Base-by-base conservation (phyloP, 2,113 vertebrate species). In the Brienomyrus brachyistius region DNA sequence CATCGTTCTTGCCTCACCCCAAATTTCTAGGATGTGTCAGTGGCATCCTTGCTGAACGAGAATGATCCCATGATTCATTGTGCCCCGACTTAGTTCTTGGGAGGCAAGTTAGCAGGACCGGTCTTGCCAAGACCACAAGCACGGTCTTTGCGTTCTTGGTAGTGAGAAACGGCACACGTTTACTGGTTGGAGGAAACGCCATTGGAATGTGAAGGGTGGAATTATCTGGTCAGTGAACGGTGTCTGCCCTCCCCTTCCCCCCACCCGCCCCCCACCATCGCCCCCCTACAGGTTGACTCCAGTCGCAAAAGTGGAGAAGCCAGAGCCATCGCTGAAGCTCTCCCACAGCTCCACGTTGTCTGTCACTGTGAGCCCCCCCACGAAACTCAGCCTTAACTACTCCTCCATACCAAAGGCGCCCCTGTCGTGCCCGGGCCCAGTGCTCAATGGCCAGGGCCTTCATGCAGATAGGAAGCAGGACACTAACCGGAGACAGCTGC, bases 351-450 rank as follows among this genome's bases (percentile, higher is more conserved):
- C 97, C 92, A 92, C 96, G 94, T 97, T 97, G 94, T 97, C 97
- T 96, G 96, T 97, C 97, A 96, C 98, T 98, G 97, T 98, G 97
- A 99, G 97, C 96, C 97, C 97, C 95, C 97, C 97, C 96, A 95
- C 97, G 95, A 99, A 99, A 97, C 95, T 97, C 98, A 97, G 98
- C 98, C 98, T 99, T 99, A 99, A 98, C 96, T 98, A 96, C 96
- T 96, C 97, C 96, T 97, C 97, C 96, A 97, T 99, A 99, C 98
- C 98, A 99, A 99, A 99, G 98, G 97, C 98, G 97, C 96, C 97
- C 56, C 97, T 97, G 96, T 96, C 96, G 97, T 97, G 97, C 93
- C 95, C 97, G 90, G 97, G 97, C 96, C 98, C 98, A 94, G 98
- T 99, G 95, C 97, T 98, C 95, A 99, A 99, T 90, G 98, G 98